Conservation (phyloP, 2,888 invertebrate genomes). For the Tenthredo amoena region DNA sequence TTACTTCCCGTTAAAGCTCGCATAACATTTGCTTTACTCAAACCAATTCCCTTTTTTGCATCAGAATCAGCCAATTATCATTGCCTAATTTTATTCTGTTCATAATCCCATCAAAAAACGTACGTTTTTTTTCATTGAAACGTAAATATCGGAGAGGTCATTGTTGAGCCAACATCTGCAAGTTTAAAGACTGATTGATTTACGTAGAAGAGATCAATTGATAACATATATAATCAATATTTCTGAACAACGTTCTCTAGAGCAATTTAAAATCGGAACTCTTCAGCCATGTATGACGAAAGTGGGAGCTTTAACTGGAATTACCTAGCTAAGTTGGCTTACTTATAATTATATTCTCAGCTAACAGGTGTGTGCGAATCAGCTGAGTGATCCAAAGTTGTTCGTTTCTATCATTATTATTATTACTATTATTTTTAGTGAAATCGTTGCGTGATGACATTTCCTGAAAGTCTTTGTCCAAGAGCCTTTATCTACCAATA, state of each 20-base stretch:
- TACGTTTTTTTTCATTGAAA: neutral
- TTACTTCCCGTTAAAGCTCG: constrained; percentile 35
- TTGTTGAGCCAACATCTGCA: neutral
- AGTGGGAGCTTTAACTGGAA: constrained; percentile 28
- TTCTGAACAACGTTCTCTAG: neutral
- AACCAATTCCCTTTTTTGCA: neutral
- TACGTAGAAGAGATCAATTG: neutral
- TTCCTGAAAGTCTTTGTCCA: constrained; percentile 14
- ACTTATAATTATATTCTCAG: constrained; percentile 47
- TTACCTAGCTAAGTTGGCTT: constrained; percentile 35
- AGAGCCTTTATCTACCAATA: constrained; percentile 20
- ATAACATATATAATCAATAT: neutral
- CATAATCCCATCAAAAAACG: neutral
- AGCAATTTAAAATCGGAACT: neutral
- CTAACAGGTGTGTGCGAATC: constrained; percentile 57
- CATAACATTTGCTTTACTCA: neutral
- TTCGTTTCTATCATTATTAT: constrained; percentile 63
- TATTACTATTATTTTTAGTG: constrained; percentile 53
- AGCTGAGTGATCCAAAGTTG: constrained; percentile 67
- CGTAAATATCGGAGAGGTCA: neutral
- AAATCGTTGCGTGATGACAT: constrained; percentile 4
- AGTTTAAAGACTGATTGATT: constrained; percentile 6
- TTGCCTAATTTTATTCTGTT: neutral
- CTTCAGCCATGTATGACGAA: neutral
- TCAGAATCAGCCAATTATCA: neutral